phyloP scores from a whole-genome alignment of 2,113 vertebrate species.

The Ptilorrhoa leucosticta region DNA sequence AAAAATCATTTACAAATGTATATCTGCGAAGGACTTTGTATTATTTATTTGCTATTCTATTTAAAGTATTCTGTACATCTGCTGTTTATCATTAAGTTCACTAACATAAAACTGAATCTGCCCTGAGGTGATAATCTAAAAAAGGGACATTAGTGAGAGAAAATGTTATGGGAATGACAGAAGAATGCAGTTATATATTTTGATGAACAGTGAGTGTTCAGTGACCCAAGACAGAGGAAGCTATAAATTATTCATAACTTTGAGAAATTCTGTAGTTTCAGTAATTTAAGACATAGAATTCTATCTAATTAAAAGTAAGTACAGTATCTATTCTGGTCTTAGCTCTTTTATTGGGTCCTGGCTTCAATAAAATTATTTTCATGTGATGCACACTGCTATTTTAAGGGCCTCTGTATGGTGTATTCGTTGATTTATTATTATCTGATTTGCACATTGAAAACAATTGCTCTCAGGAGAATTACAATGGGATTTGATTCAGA shows the following conservation, averaged over 20 bases:
- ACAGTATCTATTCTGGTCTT: background rate
- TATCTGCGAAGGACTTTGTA: background rate
- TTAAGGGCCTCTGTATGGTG: conserved; percentile 8
- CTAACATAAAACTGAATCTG: background rate
- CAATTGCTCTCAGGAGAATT: conserved; percentile 21
- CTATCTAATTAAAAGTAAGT: conserved; percentile 34
- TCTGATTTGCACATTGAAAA: conserved; percentile 59
- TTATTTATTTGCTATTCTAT: conserved; percentile 10
- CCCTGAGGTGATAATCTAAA: background rate
- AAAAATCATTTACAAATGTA: background rate
- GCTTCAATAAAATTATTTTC: conserved; percentile 30
- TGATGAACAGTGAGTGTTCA: conserved; percentile 14
- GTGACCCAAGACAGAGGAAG: conserved; percentile 18
- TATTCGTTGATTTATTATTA: conserved; percentile 53
- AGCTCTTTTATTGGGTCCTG: conserved; percentile 1
- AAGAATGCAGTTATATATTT: conserved; percentile 34
- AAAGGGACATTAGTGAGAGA: background rate
- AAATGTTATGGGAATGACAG: background rate
- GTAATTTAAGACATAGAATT: conserved; percentile 10
- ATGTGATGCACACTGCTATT: conserved; percentile 13
- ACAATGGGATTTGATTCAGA: conserved; percentile 27
- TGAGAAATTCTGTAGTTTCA: background rate
- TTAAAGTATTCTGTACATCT: background rate
- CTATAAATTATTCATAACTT: conserved; percentile 38
- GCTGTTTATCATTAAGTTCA: background rate